Percentiles rank a stretch among this genome's conserved stretches.
phyloP scores from a whole-genome alignment of 2,888 invertebrate species.

The Junonia oenone region DNA sequence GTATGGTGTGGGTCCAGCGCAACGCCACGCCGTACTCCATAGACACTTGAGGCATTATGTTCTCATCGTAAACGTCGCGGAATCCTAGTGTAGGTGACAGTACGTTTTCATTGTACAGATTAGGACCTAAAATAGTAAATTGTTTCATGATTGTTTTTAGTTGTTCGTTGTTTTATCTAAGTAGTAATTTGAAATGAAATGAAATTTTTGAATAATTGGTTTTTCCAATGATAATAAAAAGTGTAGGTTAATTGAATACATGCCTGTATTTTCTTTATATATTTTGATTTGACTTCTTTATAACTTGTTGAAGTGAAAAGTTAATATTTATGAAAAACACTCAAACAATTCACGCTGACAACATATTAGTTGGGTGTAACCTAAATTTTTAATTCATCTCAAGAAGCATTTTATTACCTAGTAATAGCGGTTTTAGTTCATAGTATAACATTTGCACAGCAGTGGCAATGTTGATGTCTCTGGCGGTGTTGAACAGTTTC shows the following conservation, averaged over 20 bases:
- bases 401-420: too few species aligned
- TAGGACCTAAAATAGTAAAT: constrained; percentile 34
- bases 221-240: too few species aligned
- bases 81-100: constrained; percentile 32
- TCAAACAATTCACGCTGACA: too few species aligned
- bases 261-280: background rate
- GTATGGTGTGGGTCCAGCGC: constrained; percentile 42
- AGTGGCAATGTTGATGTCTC: constrained; percentile 44
- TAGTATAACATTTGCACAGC: constrained; percentile 38
- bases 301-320: too few species aligned
- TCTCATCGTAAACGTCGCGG: constrained; percentile 37
- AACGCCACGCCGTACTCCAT: constrained; percentile 38
- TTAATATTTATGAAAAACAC: too few species aligned
- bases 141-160: constrained; percentile 7
- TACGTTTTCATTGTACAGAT: constrained; percentile 35
- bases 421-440: constrained; percentile 35
- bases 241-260: too few species aligned
- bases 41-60: constrained; percentile 35
- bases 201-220: too few species aligned
- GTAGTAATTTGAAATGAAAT: too few species aligned
- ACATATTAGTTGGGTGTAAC: too few species aligned
- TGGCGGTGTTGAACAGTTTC: constrained; percentile 37
- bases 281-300: too few species aligned
- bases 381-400: too few species aligned
- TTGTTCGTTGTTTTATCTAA: constrained; percentile 30